Evolutionary conservation across 2,113 vertebrate genomes (phyloP), one percentile per base, ranked within the genome.

Genomic region (Elanus axillaris): DNA sequence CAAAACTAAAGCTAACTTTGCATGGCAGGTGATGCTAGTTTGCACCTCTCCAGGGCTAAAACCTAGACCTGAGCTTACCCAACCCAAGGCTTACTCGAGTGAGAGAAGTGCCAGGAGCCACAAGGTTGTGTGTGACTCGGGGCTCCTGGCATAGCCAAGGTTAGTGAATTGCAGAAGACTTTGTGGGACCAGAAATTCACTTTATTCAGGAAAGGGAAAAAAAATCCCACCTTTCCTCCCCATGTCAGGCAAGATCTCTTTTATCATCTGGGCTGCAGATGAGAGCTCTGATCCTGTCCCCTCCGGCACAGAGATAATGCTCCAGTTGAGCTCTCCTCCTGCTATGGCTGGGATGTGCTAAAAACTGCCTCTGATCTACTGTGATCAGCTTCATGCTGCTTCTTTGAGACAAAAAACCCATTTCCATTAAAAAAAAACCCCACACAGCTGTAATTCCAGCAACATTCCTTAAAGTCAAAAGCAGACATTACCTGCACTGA

Each of bases 201-300:
- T 86, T 84, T 25, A 68, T 56, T 77, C 82, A 91, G 83, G 93
- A 95, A 92, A 88, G 27, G 64, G 68, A 36, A 85, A 91, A 86
- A 62, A 81, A 32, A 47, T 50, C 52, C 68, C 68, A 94, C 82
- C 75, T 96, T 78, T 96, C 79, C 84, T 95, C 84, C 6, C 4
- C 9, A 10, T 63, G 67, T 74, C 76, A 60, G 50, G 66, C 85
- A 91, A 96, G 59, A 76, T 66, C 81, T 93, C 85, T 97, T 89
- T 77, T 79, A 48, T 94, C 88, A 93, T 93, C 77, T 69, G 78
- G 77, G 42, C n/a, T 92, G 87, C 93, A 91, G 85, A 75, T 86
- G 84, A 79, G 31, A 90, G 42, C 55, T 73, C 78, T 73, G 59
- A 69, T 73, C 20, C 53, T 64, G 58, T n/a, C 19, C 34, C 7